phyloP scores from a whole-genome alignment of 2,797 vertebrate species.

The Lateolabrax maculatus region DNA sequence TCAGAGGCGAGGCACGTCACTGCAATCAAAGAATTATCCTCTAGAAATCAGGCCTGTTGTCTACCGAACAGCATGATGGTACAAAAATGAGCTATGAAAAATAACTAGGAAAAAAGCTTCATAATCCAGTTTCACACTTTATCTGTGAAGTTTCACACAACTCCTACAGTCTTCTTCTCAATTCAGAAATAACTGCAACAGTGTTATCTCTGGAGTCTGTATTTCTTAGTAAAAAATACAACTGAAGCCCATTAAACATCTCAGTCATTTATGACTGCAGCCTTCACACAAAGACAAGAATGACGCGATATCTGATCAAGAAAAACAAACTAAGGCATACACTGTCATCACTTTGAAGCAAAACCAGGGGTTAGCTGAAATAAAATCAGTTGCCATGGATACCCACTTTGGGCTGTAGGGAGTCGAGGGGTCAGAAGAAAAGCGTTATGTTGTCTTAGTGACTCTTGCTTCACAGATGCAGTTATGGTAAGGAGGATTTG shows the following conservation, averaged over 20 bases:
- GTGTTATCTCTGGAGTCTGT: background rate
- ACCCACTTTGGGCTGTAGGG: constrained; percentile 44
- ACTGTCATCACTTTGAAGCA: constrained; percentile 12
- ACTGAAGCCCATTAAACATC: background rate
- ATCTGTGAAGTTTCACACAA: constrained; percentile 47
- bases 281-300: background rate
- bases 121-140: constrained; percentile 27
- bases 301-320: background rate
- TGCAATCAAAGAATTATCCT: constrained; percentile 16
- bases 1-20: background rate
- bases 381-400: constrained; percentile 73
- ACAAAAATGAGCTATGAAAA: background rate
- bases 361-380: background rate
- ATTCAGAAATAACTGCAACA: constrained; percentile 26
- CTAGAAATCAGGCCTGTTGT: background rate
- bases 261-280: background rate
- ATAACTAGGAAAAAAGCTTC: background rate
- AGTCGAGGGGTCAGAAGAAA: constrained; percentile 3
- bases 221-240: background rate
- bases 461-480: background rate
- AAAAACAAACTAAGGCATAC: constrained; percentile 14
- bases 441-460: background rate
- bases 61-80: background rate
- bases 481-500: background rate
- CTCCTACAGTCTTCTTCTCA: constrained; percentile 15